Conservation (phyloP, 2,888 invertebrate species). For the Drosophila infuscata region DNA sequence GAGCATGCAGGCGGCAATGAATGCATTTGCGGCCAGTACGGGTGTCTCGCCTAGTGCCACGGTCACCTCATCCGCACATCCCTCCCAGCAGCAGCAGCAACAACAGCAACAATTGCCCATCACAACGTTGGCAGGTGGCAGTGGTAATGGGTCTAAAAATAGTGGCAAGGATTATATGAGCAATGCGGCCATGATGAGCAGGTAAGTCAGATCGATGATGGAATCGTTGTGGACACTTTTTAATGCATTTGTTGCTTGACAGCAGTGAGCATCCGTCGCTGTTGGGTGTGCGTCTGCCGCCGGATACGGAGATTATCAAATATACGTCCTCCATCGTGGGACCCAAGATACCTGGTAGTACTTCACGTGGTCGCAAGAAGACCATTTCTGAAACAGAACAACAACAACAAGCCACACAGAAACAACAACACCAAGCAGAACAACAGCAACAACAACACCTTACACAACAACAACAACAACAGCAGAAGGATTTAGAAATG, state of each 20-base stretch:
- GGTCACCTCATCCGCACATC: slow-evolving; percentile 63
- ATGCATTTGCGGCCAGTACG: slow-evolving; percentile 84
- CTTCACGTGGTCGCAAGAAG: slow-evolving; percentile 94
- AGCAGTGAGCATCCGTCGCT: slow-evolving; percentile 92
- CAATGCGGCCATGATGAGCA: slow-evolving; percentile 64
- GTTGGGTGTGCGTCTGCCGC: slow-evolving; percentile 93
- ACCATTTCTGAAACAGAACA: slow-evolving; percentile 93
- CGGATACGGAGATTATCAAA: slow-evolving; percentile 95
- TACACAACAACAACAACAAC: slow-evolving; percentile 82
- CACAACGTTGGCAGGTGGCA: slow-evolving; percentile 54
- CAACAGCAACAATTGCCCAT: slow-evolving; percentile 50
- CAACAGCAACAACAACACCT: slow-evolving; percentile 80
- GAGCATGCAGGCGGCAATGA: slow-evolving; percentile 85
- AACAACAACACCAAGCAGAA: slow-evolving; percentile 72
- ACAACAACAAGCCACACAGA: slow-evolving; percentile 72
- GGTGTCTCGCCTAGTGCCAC: slow-evolving; percentile 68
- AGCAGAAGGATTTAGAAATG: slow-evolving; percentile 80
- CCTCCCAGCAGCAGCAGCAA: slow-evolving; percentile 60
- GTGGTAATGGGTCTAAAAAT: slow-evolving; percentile 46
- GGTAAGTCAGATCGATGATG: slow-evolving; percentile 32
- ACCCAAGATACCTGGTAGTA: slow-evolving; percentile 93
- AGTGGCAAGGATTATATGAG: slow-evolving; percentile 84
- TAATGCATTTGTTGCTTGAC: background rate
- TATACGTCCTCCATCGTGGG: slow-evolving; percentile 95
- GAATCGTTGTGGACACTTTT: background rate